phyloP scores from a whole-genome alignment of 2,113 vertebrate species.

The Catagonus wagneri region DNA sequence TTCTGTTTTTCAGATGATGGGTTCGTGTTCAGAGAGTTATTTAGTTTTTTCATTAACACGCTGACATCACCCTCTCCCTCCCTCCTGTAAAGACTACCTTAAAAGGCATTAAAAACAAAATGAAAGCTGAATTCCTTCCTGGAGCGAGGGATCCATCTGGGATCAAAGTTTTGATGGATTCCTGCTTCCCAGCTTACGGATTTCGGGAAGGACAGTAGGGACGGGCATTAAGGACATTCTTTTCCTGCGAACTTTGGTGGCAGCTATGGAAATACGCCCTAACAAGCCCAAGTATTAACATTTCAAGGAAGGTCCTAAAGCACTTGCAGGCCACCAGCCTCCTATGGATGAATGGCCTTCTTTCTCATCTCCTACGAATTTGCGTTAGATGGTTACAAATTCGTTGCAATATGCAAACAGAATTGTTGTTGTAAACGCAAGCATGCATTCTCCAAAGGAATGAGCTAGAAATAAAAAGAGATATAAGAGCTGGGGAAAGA shows the following conservation, averaged over 20 bases:
- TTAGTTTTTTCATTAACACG: constrained; percentile 88
- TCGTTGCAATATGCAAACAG: constrained; percentile 22
- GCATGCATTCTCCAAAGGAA: constrained; percentile 16
- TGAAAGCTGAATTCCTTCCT: neutral
- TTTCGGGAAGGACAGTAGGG: constrained; percentile 50
- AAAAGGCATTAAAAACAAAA: constrained; percentile 58
- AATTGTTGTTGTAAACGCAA: neutral
- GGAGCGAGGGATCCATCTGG: constrained; percentile 71
- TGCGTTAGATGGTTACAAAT: neutral
- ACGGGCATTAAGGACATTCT: neutral
- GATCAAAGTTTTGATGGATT: constrained; percentile 19
- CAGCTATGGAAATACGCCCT: neutral
- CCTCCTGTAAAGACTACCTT: constrained; percentile 51
- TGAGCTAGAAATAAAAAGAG: neutral
- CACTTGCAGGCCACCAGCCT: neutral
- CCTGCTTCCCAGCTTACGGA: neutral
- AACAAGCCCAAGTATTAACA: neutral
- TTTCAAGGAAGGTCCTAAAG: neutral
- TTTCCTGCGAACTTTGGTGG: neutral
- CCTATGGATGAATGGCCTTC: neutral
- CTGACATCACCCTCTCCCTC: constrained; percentile 62
- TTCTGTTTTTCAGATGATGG: constrained; percentile 82
- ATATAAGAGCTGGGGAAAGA: neutral
- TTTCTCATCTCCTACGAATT: neutral
- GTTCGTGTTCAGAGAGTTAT: constrained; percentile 82